Evolutionary conservation across 2,797 vertebrate species (phyloP), one percentile per base, ranked within the genome.

Genomic region (Allobates femoralis): DNA sequence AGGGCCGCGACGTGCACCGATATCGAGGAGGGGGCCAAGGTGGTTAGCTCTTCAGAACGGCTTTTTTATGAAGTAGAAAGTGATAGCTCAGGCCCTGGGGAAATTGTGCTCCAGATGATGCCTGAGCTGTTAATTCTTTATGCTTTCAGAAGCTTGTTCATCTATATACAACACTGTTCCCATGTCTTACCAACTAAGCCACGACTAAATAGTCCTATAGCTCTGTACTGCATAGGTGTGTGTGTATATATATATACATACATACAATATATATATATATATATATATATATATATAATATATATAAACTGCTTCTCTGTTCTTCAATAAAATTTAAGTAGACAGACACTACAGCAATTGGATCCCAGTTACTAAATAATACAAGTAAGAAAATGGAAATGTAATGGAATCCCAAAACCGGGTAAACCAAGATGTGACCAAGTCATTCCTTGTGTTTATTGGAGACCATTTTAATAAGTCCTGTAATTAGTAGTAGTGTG

Each of bases 21-120:
- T 67, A 51, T 46, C 2, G 5, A 23, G 50, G 76, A 60, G 56
- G n/a, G 56, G 56, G 56, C 21, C 67, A 5, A 7, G 71, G 71
- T 74, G 23, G 11, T 74, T 50, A 15, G 41, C 34, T 26, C 3
- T 26, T n/a, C 19, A 58, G 30, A 34, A 64, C 26, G n/a, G 64
- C 28, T 82, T 71, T 50, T 64, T 53, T 69, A 82, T 71, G 50
- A 82, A 69, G 21, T 34, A 82, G 80, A 82, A 71, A 71, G 79
- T 71, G 66, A 81, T 56, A 82, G 56, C 66, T 37, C 2, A n/a
- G 32, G 51, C 80, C 69, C 66, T 26, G 80, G 80, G 51, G 66
- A 82, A 18, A 34, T 16, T 32, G 37, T 34, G 79, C 79, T 53
- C 79, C 64, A 69, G 46, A 81, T 81, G 79, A 69, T 32, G 79